Percentiles rank a stretch among this genome's conserved stretches.
Evolutionary conservation across 2,113 vertebrate genomes (phyloP).

Genomic region (Orycteropus afer): DNA sequence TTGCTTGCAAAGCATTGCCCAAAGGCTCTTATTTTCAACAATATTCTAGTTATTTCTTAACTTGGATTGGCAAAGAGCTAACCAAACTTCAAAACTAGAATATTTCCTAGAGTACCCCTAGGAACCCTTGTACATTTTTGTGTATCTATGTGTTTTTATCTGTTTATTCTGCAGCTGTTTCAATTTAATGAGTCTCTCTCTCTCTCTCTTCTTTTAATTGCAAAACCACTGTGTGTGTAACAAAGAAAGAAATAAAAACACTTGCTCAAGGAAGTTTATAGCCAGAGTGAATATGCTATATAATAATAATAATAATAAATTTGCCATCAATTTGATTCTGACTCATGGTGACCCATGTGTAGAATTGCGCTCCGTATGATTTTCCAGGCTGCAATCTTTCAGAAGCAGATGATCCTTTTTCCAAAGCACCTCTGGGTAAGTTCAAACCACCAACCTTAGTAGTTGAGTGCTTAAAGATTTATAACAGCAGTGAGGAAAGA

Average conservation of each 20-base stretch:
- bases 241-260: neutral
- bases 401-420: too few species aligned
- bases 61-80: neutral
- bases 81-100: neutral
- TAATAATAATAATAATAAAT: neutral
- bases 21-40: neutral
- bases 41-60: neutral
- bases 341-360: neutral
- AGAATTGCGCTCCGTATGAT: neutral
- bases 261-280: neutral
- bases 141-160: neutral
- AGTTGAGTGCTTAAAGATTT: neutral
- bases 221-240: neutral
- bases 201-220: neutral
- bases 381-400: too few species aligned
- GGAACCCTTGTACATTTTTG: neutral
- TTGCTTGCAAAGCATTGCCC: neutral
- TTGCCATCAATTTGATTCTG: neutral
- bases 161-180: neutral
- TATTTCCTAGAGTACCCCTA: fast-evolving
- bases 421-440: neutral
- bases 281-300: too few species aligned
- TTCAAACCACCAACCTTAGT: neutral
- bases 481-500: neutral
- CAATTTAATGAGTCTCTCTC: neutral